Base-by-base conservation (phyloP, 1,140 invertebrate genomes). In the Zaprionus vittiger region DNA sequence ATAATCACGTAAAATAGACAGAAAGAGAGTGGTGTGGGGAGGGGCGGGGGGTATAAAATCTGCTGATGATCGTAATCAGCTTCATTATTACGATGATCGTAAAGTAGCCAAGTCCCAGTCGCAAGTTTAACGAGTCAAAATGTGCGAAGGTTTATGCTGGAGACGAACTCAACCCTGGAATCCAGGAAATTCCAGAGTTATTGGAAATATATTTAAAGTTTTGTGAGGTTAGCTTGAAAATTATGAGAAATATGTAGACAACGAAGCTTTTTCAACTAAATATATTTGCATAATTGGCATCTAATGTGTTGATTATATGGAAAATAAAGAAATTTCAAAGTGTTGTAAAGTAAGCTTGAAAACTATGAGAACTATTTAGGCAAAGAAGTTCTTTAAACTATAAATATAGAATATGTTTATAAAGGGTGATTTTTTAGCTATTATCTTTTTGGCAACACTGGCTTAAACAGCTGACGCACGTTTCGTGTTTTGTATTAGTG, bases 1-100 rank as follows among this genome's bases (percentile, higher is more conserved):
- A 77, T 73, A 73, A 63, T 26, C 37, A 66, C 47, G 56, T 59
- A 64, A 34, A 65, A 68, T 66, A 78, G 59, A 41, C 59, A 34
- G 31, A 11, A 34, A 34, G 31, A 34, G 31, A 6, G 31, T 31
- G 28, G 9, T 9, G 2, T 31, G 7, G 9, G 28, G 0, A 2
- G 31, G 31, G 31, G 9, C 9, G 54, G 26, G 31, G 31, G 3
- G 9, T 37, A n/a, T 20, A n/a, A 1, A 64, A 54, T 52, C 47
- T 54, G 54, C 64, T 64, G 11, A 52, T 57, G 14, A 60, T 44
- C n/a, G 41, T 71, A 4, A 37, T 62, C 28, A 47, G 34, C 15
- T 22, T 56, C 7, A 47, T 64, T 6, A 47, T 71, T 11, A 47
- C 37, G 7, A 24, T 67, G 24, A 37, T 61, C 12, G 38, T 15